phyloP scores from a whole-genome alignment of 1,140 invertebrate species.

The Aphaenogaster rudis region DNA sequence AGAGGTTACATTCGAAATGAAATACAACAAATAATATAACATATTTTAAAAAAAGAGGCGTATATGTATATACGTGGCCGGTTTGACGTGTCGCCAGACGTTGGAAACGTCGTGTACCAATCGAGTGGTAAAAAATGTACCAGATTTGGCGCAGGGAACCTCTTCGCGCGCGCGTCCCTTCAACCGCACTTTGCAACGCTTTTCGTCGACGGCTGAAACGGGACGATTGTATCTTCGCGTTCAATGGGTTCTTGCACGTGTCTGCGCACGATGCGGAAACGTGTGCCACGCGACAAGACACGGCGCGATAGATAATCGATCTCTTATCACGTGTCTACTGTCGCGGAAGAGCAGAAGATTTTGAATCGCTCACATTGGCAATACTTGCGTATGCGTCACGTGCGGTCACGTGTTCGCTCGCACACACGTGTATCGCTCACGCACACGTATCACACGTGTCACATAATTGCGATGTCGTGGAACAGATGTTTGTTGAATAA shows the following conservation, averaged over 20 bases:
- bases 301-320: neutral
- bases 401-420: neutral
- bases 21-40: neutral
- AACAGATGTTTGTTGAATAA: constrained; percentile 37
- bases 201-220: neutral
- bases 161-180: neutral
- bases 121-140: neutral
- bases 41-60: neutral
- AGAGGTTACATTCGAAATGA: neutral
- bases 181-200: neutral
- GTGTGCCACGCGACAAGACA: neutral
- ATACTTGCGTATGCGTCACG: neutral
- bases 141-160: neutral
- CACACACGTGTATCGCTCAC: neutral
- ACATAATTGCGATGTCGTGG: constrained; percentile 29
- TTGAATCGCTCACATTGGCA: neutral
- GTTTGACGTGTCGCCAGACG: constrained; percentile 16
- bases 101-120: neutral
- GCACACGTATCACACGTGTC: neutral
- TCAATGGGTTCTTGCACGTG: neutral
- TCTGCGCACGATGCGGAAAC: neutral
- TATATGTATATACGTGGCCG: constrained; percentile 46
- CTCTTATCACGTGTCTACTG: neutral
- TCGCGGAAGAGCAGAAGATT: neutral
- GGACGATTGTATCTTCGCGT: neutral